A percentile compares a stretch with the other conserved stretches of the same genome.
phyloP scores from a whole-genome alignment of 2,113 vertebrate genomes.

The Leptobrachium leishanense region DNA sequence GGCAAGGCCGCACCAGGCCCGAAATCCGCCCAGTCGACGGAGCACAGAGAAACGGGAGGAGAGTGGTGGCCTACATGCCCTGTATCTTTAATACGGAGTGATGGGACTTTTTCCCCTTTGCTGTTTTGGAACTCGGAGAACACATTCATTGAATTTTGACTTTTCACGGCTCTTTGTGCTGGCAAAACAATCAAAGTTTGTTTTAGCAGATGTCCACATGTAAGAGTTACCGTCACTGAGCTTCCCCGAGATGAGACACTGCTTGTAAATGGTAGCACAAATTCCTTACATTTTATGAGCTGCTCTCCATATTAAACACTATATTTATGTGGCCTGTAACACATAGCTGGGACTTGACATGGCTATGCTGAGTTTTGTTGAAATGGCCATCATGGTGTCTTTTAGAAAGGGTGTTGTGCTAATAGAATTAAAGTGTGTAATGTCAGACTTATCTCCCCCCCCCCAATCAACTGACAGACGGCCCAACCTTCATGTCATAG shows the following conservation, averaged over 20 bases:
- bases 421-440: too few species aligned
- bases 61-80: too few species aligned
- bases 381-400: too few species aligned
- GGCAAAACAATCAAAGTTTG: slow-evolving; percentile 17
- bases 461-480: too few species aligned
- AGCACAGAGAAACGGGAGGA: too few species aligned
- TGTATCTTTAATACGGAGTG: too few species aligned
- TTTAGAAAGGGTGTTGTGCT: too few species aligned
- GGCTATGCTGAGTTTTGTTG: too few species aligned
- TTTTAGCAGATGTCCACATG: slow-evolving; percentile 21
- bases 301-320: not conserved
- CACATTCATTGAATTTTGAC: not conserved
- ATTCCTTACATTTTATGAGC: slow-evolving; percentile 11
- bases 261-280: not conserved
- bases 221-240: not conserved
- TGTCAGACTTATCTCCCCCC: too few species aligned
- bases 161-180: slow-evolving; percentile 9
- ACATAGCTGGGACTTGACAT: not conserved
- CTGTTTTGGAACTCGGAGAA: not conserved
- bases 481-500: too few species aligned
- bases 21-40: too few species aligned
- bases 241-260: not conserved
- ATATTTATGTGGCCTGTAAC: not conserved
- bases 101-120: not conserved
- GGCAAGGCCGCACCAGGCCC: too few species aligned